Percentiles rank a stretch among this genome's conserved stretches.
phyloP scores from a whole-genome alignment of 2,888 invertebrate genomes.

The Lycaena phlaeas region DNA sequence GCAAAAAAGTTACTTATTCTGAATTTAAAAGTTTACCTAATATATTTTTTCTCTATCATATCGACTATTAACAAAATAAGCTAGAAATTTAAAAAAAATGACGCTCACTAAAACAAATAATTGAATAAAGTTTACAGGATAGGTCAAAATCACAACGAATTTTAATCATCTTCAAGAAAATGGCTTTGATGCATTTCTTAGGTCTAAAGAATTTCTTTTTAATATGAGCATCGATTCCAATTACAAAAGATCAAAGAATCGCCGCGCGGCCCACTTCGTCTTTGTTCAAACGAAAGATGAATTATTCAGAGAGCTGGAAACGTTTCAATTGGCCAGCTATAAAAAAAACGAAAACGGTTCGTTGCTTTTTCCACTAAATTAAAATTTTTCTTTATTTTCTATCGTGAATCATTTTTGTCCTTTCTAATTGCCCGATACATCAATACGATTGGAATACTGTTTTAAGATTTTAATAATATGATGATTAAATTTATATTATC shows the following conservation, averaged over 20 bases:
- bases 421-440: slow-evolving; percentile 17
- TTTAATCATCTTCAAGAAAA: slow-evolving; percentile 61
- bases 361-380: slow-evolving; percentile 70
- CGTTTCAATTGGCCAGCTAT: slow-evolving; percentile 73
- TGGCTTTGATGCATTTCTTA: slow-evolving; percentile 69
- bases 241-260: slow-evolving; percentile 74
- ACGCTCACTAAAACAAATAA: no score
- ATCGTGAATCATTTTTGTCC: slow-evolving; percentile 42
- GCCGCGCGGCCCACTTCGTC: slow-evolving; percentile 70
- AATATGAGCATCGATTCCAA: slow-evolving; percentile 74
- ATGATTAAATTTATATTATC: no score
- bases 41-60: no score
- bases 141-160: slow-evolving; percentile 44
- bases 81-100: no score
- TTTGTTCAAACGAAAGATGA: slow-evolving; percentile 73
- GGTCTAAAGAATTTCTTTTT: slow-evolving; percentile 67
- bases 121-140: slow-evolving; percentile 3
- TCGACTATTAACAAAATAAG: no score
- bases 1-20: no score
- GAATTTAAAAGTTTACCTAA: no score
- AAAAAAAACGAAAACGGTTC: slow-evolving; percentile 71
- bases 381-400: slow-evolving; percentile 64
- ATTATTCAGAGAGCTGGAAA: slow-evolving; percentile 73
- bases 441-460: no score
- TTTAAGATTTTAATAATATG: no score